These are phyloP conservation scores for Capitulum mitella DNA, from an alignment of 2,888 invertebrate species.

Conservation along the genomic window DNA sequence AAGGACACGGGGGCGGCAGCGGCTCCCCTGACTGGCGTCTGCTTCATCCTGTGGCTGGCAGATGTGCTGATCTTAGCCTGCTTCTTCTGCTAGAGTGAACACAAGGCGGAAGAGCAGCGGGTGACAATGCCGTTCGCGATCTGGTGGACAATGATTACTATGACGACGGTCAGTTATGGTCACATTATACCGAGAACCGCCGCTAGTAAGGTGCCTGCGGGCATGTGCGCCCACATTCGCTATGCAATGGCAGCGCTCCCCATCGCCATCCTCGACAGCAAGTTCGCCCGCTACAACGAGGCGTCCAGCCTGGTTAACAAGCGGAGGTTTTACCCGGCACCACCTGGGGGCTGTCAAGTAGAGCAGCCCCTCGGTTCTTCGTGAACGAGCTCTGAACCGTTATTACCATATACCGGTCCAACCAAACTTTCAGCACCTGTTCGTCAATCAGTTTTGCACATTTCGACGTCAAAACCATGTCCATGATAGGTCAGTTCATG, in stretches of 20 bases:
- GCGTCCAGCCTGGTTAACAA: no score
- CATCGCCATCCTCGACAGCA: background rate
- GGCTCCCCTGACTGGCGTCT: background rate
- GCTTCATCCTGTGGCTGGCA: background rate
- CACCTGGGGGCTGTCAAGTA: no score
- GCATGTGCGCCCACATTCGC: slow-evolving; percentile 23
- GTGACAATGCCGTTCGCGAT: background rate
- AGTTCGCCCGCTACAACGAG: background rate
- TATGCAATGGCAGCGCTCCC: slow-evolving; percentile 16
- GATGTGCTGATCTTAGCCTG: background rate
- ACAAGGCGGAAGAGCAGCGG: background rate
- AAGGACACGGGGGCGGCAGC: background rate
- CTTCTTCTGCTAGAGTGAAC: background rate
- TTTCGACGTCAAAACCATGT: no score
- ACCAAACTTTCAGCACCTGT: no score
- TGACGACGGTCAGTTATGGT: background rate
- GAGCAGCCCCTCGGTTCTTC: no score
- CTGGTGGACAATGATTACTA: background rate
- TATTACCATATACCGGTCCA: no score
- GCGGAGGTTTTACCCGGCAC: no score
- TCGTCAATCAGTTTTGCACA: no score
- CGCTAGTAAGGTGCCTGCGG: background rate
- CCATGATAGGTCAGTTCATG: no score
- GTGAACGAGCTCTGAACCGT: no score
- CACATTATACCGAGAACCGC: background rate